These are phyloP conservation scores for Anastatus disparis DNA, from an alignment of 1,140 invertebrate genomes.

Conservation along the genomic window DNA sequence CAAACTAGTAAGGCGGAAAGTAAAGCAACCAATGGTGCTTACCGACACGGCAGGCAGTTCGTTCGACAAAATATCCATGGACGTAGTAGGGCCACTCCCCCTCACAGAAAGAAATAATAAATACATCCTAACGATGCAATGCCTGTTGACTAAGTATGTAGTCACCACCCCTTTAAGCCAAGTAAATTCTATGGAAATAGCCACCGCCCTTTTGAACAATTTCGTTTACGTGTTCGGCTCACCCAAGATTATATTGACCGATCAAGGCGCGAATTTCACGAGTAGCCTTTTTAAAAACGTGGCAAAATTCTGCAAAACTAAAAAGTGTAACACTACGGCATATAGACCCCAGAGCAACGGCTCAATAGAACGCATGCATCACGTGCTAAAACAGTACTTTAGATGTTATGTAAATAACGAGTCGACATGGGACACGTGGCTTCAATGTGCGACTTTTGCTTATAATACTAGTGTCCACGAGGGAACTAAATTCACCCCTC, in stretches of 20 bases:
- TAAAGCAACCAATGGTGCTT: no score
- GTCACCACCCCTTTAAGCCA: background rate
- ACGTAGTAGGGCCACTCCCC: slow-evolving; percentile 2
- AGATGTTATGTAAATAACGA: no score
- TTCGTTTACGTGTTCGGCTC: slow-evolving; percentile 22
- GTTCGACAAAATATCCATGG: no score
- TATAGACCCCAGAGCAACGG: slow-evolving; percentile 55
- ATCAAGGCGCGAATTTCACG: slow-evolving; percentile 41
- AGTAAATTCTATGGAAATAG: background rate
- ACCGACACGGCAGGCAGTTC: no score
- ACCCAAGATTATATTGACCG: slow-evolving; percentile 9
- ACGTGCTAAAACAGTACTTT: slow-evolving; percentile 56
- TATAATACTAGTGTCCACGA: no score
- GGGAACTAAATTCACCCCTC: no score
- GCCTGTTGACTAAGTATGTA: slow-evolving; percentile 31
- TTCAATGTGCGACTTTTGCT: no score
- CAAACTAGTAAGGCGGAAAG: no score
- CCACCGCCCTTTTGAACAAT: background rate
- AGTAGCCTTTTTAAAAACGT: slow-evolving; percentile 49
- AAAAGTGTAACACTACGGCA: slow-evolving; percentile 44
- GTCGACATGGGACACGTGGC: no score
- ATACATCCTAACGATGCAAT: slow-evolving; percentile 56
- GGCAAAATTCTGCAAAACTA: no score
- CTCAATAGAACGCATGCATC: slow-evolving; percentile 57
- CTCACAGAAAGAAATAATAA: slow-evolving; percentile 37